Conservation (phyloP, 2,797 vertebrate species). For the Vultur gryphus region DNA sequence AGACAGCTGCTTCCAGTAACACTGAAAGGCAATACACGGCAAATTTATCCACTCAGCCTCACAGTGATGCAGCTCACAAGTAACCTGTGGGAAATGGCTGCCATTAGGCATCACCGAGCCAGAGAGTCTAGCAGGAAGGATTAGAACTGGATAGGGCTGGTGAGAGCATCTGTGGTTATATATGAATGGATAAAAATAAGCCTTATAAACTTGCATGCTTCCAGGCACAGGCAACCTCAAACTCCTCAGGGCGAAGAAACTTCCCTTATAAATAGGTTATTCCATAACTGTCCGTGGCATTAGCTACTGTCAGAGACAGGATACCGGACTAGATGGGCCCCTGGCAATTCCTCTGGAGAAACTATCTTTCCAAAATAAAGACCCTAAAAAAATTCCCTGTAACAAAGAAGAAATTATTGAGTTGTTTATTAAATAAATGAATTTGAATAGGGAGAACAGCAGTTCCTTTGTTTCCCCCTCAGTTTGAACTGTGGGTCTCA, state of each 20-base stretch:
- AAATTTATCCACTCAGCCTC: not conserved
- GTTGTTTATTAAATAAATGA: constrained; percentile 63
- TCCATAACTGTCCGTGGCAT: not conserved
- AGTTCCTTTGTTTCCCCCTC: constrained; percentile 28
- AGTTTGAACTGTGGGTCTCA: not conserved
- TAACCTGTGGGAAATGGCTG: not conserved
- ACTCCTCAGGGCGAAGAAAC: constrained; percentile 22
- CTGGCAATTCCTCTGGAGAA: constrained; percentile 58
- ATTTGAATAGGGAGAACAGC: constrained; percentile 55
- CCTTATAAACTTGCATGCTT: constrained; percentile 22
- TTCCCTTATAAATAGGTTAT: constrained; percentile 40
- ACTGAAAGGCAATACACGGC: not conserved
- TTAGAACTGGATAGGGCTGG: not conserved
- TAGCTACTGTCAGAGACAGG: constrained; percentile 49
- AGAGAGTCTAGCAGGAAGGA: constrained; percentile 22
- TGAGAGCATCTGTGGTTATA: not conserved
- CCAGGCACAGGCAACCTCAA: constrained; percentile 46
- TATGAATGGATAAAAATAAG: constrained; percentile 4
- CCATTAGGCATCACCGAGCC: not conserved
- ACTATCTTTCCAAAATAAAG: constrained; percentile 27
- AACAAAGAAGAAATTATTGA: constrained; percentile 59
- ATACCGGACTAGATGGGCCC: constrained; percentile 1
- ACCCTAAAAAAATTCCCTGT: not conserved
- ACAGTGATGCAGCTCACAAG: not conserved
- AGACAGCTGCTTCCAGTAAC: not conserved